Conservation (phyloP, 2,888 invertebrate species). For the Drosophila demipolita region DNA sequence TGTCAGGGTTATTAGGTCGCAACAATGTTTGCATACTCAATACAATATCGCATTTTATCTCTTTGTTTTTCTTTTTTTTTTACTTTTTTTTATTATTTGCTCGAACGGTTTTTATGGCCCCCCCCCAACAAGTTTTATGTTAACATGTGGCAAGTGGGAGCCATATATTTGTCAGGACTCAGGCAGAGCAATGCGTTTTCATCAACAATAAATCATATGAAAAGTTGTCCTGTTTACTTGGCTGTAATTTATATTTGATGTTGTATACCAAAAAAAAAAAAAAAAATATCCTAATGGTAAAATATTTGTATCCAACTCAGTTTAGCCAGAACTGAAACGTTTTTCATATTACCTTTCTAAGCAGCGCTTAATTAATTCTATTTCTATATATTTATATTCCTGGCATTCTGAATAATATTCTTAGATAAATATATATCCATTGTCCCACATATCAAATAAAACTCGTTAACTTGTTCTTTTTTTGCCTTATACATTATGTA, state of each 20-base stretch:
- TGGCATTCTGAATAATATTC: background rate
- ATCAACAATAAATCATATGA: slow-evolving; percentile 69
- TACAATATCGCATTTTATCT: slow-evolving; percentile 30
- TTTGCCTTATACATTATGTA: slow-evolving; percentile 81
- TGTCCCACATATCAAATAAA: background rate
- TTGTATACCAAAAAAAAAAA: background rate
- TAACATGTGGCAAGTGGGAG: slow-evolving; percentile 53
- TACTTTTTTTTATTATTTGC: slow-evolving; percentile 47
- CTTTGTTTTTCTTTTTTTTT: slow-evolving; percentile 24
- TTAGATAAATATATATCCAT: background rate
- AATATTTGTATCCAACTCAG: background rate
- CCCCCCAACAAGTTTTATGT: slow-evolving; percentile 6
- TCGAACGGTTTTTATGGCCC: slow-evolving; percentile 47
- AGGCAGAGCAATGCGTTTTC: slow-evolving; percentile 66
- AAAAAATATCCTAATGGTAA: background rate
- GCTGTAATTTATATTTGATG: slow-evolving; percentile 42
- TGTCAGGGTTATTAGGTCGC: slow-evolving; percentile 38
- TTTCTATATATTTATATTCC: background rate
- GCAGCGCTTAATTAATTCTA: background rate
- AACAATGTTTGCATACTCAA: slow-evolving; percentile 46
- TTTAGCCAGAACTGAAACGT: background rate
- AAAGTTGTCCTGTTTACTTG: slow-evolving; percentile 47
- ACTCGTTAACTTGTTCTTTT: slow-evolving; percentile 7
- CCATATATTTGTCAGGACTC: slow-evolving; percentile 18
- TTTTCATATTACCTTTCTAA: background rate